Evolutionary conservation across 30 jellyfish, hydroid and myxozoan species (phyloP).

Genomic region (Cassiopea xamachana): DNA sequence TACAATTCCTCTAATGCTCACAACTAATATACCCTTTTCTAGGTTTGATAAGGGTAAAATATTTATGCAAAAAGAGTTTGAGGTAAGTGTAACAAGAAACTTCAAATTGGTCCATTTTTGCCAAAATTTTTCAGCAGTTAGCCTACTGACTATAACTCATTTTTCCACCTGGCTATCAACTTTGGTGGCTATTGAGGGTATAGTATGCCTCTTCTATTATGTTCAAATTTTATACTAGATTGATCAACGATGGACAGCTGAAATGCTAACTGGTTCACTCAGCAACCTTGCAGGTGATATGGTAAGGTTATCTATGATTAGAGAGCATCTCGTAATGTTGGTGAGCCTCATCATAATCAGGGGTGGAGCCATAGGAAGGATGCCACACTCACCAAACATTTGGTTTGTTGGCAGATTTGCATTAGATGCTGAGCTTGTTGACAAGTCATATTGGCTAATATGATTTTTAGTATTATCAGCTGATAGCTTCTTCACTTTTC

Average conservation of each 20-base stretch:
- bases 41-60: conserved; percentile 66
- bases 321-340: neutral
- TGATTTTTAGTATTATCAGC: no score
- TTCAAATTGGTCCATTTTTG: neutral
- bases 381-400: neutral
- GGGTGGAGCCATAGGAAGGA: no score
- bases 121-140: neutral
- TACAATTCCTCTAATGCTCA: no score
- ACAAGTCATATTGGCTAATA: neutral
- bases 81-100: conserved; percentile 15
- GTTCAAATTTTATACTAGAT: conserved; percentile 2
- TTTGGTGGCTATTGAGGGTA: neutral
- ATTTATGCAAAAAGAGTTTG: conserved; percentile 31
- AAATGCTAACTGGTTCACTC: conserved; percentile 43
- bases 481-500: no score
- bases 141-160: neutral
- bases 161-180: no score
- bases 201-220: neutral
- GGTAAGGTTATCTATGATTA: conserved; percentile 2
- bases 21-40: neutral
- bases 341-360: no score
- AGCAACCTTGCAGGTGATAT: conserved; percentile 55
- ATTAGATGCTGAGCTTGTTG: neutral
- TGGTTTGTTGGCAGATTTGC: neutral
- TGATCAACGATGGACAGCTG: conserved; percentile 26